phyloP scores from a whole-genome alignment of 2,113 vertebrate species.

The Cyanoderma ruficeps region DNA sequence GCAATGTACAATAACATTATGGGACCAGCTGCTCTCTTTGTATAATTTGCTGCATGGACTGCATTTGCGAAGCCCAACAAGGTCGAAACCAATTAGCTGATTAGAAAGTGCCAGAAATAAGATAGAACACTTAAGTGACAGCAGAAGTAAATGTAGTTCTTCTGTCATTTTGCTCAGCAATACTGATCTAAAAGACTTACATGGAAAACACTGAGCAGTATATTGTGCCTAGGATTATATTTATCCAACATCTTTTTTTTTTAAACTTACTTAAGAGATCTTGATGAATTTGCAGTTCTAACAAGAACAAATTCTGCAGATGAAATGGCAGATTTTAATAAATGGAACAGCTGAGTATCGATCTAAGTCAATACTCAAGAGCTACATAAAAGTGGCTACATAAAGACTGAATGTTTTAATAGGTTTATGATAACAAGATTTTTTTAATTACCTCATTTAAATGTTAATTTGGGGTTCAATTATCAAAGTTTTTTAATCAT shows the following conservation, averaged over 20 bases:
- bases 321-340: conserved; percentile 17
- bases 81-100: conserved; percentile 59
- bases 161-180: neutral
- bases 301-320: neutral
- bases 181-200: neutral
- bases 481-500: conserved; percentile 58
- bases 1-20: neutral
- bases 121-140: conserved; percentile 22
- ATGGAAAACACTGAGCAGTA: neutral
- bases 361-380: conserved; percentile 47
- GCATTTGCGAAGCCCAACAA: conserved; percentile 49
- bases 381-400: conserved; percentile 22
- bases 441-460: conserved; percentile 55
- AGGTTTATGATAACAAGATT: neutral
- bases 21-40: conserved; percentile 59
- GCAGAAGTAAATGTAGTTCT: conserved; percentile 2
- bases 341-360: neutral
- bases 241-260: neutral
- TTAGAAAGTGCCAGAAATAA: conserved; percentile 63
- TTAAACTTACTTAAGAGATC: neutral
- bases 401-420: conserved; percentile 7
- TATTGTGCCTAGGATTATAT: neutral
- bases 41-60: conserved; percentile 12
- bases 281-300: neutral
- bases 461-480: conserved; percentile 66